phyloP scores from a whole-genome alignment of 2,113 vertebrate genomes.

The Gnathonemus longibarbis region DNA sequence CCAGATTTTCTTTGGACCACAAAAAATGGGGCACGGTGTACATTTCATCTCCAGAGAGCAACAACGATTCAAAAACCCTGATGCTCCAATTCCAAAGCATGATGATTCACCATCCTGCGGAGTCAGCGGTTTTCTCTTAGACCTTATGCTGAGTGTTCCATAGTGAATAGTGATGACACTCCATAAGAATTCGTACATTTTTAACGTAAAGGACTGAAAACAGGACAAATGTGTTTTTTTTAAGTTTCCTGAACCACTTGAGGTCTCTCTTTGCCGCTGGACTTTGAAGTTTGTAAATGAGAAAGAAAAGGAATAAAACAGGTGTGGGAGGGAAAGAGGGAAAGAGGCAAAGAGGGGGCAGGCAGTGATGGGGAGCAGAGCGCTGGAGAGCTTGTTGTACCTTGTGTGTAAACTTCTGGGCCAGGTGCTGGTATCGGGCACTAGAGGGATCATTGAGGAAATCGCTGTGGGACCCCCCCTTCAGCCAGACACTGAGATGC shows the following conservation, averaged over 20 bases:
- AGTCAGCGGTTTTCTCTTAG: background rate
- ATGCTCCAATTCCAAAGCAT: background rate
- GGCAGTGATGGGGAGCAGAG: background rate
- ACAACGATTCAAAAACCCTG: background rate
- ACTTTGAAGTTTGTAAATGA: background rate
- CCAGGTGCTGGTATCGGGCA: slow-evolving; percentile 55
- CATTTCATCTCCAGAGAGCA: background rate
- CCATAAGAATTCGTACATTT: background rate
- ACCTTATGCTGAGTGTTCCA: background rate
- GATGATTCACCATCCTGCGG: background rate
- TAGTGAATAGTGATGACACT: background rate
- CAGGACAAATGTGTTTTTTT: background rate
- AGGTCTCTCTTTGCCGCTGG: background rate
- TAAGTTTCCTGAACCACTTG: background rate
- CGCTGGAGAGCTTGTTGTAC: slow-evolving; percentile 41
- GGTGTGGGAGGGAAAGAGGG: background rate
- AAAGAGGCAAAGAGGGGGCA: background rate
- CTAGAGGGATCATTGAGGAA: slow-evolving; percentile 64
- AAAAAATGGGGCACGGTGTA: background rate
- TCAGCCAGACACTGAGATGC: slow-evolving; percentile 73
- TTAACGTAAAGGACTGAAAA: background rate
- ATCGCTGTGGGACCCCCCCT: slow-evolving; percentile 61
- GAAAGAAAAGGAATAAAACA: background rate
- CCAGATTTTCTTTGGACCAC: background rate
- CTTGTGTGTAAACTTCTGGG: slow-evolving; percentile 69